phyloP scores from a whole-genome alignment of 2,113 vertebrate genomes.

The Tympanuchus pallidicinctus region DNA sequence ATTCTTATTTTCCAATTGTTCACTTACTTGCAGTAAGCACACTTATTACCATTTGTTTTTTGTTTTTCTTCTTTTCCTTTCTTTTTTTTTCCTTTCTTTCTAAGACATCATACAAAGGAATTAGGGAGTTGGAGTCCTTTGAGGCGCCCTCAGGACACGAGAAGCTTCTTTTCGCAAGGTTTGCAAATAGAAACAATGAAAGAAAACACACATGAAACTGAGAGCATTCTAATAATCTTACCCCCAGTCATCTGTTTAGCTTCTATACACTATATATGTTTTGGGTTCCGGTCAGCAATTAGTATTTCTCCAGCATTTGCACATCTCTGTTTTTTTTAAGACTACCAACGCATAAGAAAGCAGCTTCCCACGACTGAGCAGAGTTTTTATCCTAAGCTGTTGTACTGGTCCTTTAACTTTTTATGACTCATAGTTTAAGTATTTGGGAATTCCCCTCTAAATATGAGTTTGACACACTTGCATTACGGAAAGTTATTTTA shows the following conservation, averaged over 20 bases:
- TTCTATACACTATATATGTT: not conserved
- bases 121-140: not conserved
- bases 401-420: slow-evolving; percentile 57
- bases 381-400: slow-evolving; percentile 35
- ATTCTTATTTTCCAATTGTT: not conserved
- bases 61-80: not conserved
- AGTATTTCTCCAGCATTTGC: not conserved
- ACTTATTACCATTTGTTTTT: not conserved
- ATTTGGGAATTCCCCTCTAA: slow-evolving; percentile 72
- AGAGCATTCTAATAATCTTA: not conserved
- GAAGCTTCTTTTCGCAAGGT: not conserved
- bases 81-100: not conserved
- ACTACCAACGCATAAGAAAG: not conserved
- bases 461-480: slow-evolving; percentile 48
- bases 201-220: not conserved
- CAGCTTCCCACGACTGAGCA: not conserved
- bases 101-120: not conserved
- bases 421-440: slow-evolving; percentile 66
- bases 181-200: not conserved
- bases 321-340: not conserved
- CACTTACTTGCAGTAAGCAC: not conserved
- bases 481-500: slow-evolving; percentile 68
- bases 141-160: not conserved
- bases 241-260: not conserved
- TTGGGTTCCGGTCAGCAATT: not conserved